Conservation (phyloP, 2,797 vertebrate species). For the Echeneis naucrates region DNA sequence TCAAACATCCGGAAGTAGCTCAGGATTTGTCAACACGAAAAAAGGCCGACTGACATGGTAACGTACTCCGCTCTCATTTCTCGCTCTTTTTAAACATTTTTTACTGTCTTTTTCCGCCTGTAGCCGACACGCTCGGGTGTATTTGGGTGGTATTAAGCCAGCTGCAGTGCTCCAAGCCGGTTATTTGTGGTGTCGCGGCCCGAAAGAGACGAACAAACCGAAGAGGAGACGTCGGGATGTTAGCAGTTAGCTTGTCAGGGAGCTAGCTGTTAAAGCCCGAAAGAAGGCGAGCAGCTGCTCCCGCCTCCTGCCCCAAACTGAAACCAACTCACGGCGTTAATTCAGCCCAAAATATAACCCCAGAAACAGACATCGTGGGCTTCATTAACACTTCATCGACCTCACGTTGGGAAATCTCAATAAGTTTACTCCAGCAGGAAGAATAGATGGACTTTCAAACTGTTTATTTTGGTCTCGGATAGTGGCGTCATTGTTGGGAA, state of each 20-base stretch:
- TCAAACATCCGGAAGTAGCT: slow-evolving; percentile 79
- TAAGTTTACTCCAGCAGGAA: not conserved
- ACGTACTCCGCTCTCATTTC: slow-evolving; percentile 23
- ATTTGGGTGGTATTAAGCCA: accelerated
- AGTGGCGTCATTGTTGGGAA: slow-evolving; percentile 65
- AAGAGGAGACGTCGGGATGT: slow-evolving; percentile 42
- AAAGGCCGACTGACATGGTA: slow-evolving; percentile 75
- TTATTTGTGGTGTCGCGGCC: slow-evolving; percentile 35
- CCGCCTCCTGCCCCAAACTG: slow-evolving; percentile 29
- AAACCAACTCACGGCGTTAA: slow-evolving; percentile 26
- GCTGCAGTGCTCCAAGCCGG: accelerated
- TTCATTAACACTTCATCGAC: accelerated
- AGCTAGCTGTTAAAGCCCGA: slow-evolving; percentile 51
- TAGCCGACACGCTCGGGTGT: not conserved
- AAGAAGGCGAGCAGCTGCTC: slow-evolving; percentile 37
- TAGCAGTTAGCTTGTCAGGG: slow-evolving; percentile 64
- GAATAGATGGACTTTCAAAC: not conserved
- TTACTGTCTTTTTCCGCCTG: accelerated
- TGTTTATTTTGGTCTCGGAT: slow-evolving; percentile 26
- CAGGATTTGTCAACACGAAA: slow-evolving; percentile 83
- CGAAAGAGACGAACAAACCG: slow-evolving; percentile 26
- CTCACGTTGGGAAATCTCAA: accelerated
- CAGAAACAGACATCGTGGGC: accelerated
- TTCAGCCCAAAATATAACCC: not conserved
- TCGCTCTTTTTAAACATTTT: not conserved